A percentile compares a stretch with the other conserved stretches of the same genome.
Evolutionary conservation across 2,797 vertebrate species (phyloP).

Genomic region (Malurus splendens): DNA sequence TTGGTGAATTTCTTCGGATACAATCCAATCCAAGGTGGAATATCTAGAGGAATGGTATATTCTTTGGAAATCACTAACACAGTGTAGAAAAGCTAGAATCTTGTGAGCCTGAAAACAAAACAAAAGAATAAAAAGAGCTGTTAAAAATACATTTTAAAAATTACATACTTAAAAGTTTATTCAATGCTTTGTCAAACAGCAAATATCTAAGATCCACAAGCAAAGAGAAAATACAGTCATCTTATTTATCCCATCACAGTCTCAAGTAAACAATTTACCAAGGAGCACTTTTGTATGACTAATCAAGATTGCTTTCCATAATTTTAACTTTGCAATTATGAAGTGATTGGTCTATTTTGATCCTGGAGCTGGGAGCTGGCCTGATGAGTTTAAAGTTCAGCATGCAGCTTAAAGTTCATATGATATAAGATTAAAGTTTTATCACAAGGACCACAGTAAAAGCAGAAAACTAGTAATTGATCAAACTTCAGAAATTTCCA

Average conservation of each 20-base stretch:
- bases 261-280: slow-evolving; percentile 19
- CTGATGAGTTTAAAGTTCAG: background rate
- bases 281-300: background rate
- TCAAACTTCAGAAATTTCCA: background rate
- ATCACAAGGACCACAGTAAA: background rate
- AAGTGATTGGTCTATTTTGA: slow-evolving; percentile 26
- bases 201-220: background rate
- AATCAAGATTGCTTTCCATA: slow-evolving; percentile 9
- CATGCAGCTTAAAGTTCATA: background rate
- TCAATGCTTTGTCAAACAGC: background rate
- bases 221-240: background rate
- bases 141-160: background rate
- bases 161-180: background rate
- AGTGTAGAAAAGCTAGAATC: background rate
- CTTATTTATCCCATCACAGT: background rate
- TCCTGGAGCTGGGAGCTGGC: background rate
- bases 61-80: background rate
- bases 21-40: background rate
- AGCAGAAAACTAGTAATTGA: background rate
- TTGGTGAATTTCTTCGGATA: background rate
- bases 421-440: background rate
- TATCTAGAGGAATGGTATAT: background rate
- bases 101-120: background rate
- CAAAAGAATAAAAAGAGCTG: background rate
- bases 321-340: slow-evolving; percentile 28